Evolutionary conservation across 2,113 vertebrate genomes (phyloP), one percentile per base, ranked within the genome.

Genomic region (Hypanus sabinus): DNA sequence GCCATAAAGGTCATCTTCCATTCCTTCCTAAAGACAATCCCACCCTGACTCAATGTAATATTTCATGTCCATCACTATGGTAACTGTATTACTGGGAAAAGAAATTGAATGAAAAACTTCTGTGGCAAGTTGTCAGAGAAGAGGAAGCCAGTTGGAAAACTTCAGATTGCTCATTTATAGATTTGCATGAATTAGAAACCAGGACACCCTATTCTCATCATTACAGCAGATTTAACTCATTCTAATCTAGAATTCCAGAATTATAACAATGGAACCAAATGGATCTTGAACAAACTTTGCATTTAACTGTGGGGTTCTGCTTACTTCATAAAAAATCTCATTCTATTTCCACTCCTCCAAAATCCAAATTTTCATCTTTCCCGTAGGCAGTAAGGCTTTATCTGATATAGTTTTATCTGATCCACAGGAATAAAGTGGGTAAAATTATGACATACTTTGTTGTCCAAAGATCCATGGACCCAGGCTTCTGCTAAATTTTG

Each of bases 1-100:
- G 70, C 68, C 95, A 96, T 96, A 95, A 96, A 97, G 97, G 97
- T 97, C 97, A 97, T 95, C 55, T 94, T 95, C 95, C 97, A 97
- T 96, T 94, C 96, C 95, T 97, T 97, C 97, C 97, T 97, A 95
- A 96, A 96, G 95, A 96, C 95, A 93, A 96, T 94, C 94, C 94
- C 95, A 94, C 95, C 95, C 94, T 94, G 94, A 73, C 94, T 70
- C 94, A 94, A 95, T 94, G 95, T 20, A n/a, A 65, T 30, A 88
- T 68, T 90, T 90, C n/a, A 90, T 65, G 96, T 96, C 96, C 95
- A 95, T 95, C 96, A 95, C 95, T 95, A 96, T 97, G 96, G 95
- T 96, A 94, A 97, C 96, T 85, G 94, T 85, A 93, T 38, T 88
- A 65, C 85, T 10, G 11, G 85, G 85, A 57, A 65, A 88, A 88